Evolutionary conservation across 2,888 invertebrate genomes (phyloP), one percentile per base, ranked within the genome.

Genomic region (Coleophora deauratella): DNA sequence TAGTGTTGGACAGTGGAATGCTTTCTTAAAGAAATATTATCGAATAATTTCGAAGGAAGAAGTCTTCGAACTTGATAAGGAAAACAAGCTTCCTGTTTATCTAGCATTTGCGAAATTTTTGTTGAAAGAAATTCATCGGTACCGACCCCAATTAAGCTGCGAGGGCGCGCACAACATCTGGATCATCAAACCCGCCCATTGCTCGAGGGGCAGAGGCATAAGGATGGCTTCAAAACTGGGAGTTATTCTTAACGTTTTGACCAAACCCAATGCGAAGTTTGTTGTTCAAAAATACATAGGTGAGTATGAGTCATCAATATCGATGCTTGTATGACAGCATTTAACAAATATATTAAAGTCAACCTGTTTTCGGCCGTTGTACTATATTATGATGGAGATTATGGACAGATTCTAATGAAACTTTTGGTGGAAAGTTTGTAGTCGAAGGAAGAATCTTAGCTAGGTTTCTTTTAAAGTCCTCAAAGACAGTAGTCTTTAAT

Each of bases 271-370:
- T 37, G 85, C 87, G 49, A 88, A 91, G 80, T 95, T 92, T 72
- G 90, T 96, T 27, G 90, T 95, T 8, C 96, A 97, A 72, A 97
- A 97, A 80, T 97, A 97, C 64, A 94, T 97, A 50, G 95, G 95
- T 94, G 75, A 64, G 75, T 62, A 21, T 21, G 6, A 21, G 21
- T 21, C 21, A 21, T 4, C 21, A n/a, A n/a, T n/a, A n/a, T 38
- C 11, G 6, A 37, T 10, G 11, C 3, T 37, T 38, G 9, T 28
- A 28, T 28, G 7, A 28, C 9, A 6, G 9, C 28, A 28, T 28
- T 28, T 8, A 28, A n/a, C n/a, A n/a, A n/a, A n/a, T n/a, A n/a
- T n/a, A n/a, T n/a, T n/a, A n/a, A n/a, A n/a, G n/a, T n/a, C n/a
- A n/a, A n/a, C n/a, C n/a, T n/a, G n/a, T n/a, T n/a, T n/a, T n/a